Base-by-base conservation (phyloP, 2,888 invertebrate genomes). In the Andrena fulva region DNA sequence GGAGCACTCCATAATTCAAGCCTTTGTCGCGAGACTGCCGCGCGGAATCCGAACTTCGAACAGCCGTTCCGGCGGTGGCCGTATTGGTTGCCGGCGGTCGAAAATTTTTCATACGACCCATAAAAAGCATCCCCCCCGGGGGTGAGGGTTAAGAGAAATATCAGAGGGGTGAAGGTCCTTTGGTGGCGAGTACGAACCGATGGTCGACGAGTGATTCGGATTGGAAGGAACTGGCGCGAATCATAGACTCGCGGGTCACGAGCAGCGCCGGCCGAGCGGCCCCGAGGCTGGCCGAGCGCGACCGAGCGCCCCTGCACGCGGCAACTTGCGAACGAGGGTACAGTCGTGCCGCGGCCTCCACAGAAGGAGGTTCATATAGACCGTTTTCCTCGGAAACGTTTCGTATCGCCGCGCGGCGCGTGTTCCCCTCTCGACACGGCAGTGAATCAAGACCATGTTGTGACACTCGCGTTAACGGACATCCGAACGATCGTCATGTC, bases 301-400 rank as follows among this genome's bases (percentile, higher is more conserved):
- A 0, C 86, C 90, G 92, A 90, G 75, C 10, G 7, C 20, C 72
- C 56, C 78, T 85, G 88, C 91, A 91, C 91, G 92, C 92, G 91
- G 90, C 92, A 91, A 92, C 89, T 87, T 82, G 81, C 82, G 79
- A 88, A 85, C 89, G 89, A 91, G 89, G 88, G 90, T 90, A 90
- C 92, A 93, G 93, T 93, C 89, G 91, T 91, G 92, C 92, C 93
- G 93, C 92, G 92, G 92, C 92, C 91, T 92, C 89, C 88, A 85
- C 79, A 82, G 88, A 85, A 90, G 89, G 90, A 91, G 91, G 91
- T 90, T 89, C 84, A 69, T 73, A 29, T 24, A 62, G 35, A 77
- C 42, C 62, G 75, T 73, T 60, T 66, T 68, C 68, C 60, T 83
- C 29, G 20, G 2, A 48, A 54, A 24, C 64, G 16, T 29, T 68